Percentiles rank a stretch among this genome's conserved stretches.
phyloP scores from a whole-genome alignment of 2,888 invertebrate genomes.

The Drosophila pseudotalamancana region DNA sequence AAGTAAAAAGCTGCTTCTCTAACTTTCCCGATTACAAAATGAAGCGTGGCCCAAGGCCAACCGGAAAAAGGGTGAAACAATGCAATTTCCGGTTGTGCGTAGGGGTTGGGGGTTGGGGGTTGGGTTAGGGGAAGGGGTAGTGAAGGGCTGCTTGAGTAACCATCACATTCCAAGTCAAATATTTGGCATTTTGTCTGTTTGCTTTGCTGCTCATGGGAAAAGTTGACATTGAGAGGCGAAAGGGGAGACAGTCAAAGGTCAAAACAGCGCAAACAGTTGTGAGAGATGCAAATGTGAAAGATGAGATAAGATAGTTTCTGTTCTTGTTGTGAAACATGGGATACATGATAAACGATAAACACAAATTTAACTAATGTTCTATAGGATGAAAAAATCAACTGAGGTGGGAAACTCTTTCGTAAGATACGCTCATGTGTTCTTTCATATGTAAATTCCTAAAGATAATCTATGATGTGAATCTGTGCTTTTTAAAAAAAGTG shows the following conservation, averaged over 20 bases:
- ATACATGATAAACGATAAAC: no score
- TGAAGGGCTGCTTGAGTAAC: slow-evolving; percentile 2
- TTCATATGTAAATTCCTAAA: no score
- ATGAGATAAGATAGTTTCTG: slow-evolving; percentile 31
- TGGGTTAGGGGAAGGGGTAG: neutral
- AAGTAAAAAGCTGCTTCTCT: slow-evolving; percentile 10
- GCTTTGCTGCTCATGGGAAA: slow-evolving; percentile 32
- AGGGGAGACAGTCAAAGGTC: slow-evolving; percentile 38
- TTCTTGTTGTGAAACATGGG: neutral
- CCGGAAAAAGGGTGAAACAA: slow-evolving; percentile 67
- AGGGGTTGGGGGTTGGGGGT: neutral
- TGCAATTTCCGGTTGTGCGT: slow-evolving; percentile 64
- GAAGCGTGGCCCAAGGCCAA: slow-evolving; percentile 55
- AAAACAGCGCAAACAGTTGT: slow-evolving; percentile 25
- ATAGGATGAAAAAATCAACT: no score
- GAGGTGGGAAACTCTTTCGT: no score
- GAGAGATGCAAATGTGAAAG: slow-evolving; percentile 35
- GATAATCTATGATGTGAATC: no score
- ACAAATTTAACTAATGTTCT: no score
- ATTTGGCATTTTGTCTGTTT: slow-evolving; percentile 57
- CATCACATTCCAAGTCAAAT: slow-evolving; percentile 47
- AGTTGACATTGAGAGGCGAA: slow-evolving; percentile 47
- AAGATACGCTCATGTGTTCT: no score
- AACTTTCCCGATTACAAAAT: slow-evolving; percentile 10
- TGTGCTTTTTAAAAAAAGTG: no score